Conservation (phyloP, 35 echinoderm and acorn worm species). For the Antedon bifida region DNA sequence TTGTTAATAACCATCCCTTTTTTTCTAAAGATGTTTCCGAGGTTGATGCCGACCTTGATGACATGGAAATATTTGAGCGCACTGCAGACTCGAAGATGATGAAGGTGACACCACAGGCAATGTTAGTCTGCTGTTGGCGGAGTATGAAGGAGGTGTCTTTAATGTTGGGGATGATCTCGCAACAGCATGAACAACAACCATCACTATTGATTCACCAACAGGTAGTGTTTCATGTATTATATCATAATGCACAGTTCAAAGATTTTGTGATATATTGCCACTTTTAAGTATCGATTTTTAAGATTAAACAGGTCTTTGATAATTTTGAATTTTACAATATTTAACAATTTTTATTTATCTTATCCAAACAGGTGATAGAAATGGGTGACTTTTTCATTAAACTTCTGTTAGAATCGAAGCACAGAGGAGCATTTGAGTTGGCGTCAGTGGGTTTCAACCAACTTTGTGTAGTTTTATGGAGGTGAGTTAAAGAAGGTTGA, state of each 20-base stretch:
- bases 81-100: conserved; percentile 6
- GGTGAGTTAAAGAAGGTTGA: conserved; percentile 15
- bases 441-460: conserved; percentile 79
- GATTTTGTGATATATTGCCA: too few relatives aligned
- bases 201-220: not conserved
- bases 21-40: too few relatives aligned
- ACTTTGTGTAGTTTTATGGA: conserved; percentile 71
- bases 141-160: conserved; percentile 98
- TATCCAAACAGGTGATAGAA: conserved; percentile 33
- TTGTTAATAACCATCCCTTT: too few relatives aligned
- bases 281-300: too few relatives aligned
- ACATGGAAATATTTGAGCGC: not conserved
- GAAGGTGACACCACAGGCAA: conserved; percentile 89
- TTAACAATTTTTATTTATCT: not conserved
- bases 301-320: too few relatives aligned
- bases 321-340: too few relatives aligned
- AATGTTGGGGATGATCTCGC: conserved; percentile 29
- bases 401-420: conserved; percentile 65
- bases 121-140: conserved; percentile 92
- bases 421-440: conserved; percentile 96
- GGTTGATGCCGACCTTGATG: not conserved
- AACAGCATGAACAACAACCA: not conserved
- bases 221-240: not conserved
- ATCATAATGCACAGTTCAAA: too few relatives aligned
- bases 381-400: conserved; percentile 72